Evolutionary conservation across 1,140 invertebrate species (phyloP), one percentile per base, ranked within the genome.

Genomic region (Drosophila prosaltans): DNA sequence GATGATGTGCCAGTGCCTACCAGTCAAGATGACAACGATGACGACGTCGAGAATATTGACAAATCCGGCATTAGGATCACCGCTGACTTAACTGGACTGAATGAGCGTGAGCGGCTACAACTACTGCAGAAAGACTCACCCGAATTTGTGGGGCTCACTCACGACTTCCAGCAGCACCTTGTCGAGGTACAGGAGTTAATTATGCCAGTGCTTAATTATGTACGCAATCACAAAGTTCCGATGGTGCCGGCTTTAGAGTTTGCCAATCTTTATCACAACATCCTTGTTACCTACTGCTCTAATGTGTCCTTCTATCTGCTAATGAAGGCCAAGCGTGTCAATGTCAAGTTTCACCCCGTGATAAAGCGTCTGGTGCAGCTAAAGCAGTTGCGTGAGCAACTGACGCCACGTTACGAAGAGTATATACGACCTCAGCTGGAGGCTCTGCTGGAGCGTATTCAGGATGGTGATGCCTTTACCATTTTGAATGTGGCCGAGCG

Each of bases 261-360:
- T 93, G 92, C 97, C 6, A 93, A 94, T 90, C 94, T 94, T 5
- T 96, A 96, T 81, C 95, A 95, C 90, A 93, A 96, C 75, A 88
- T 97, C 10, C 94, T 95, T 75, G 92, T 97, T 71, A 97, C 96
- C 92, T 98, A 98, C 88, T 96, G 95, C 76, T 95, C 95, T 21
- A 98, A 98, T 92, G 95, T 98, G 24, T 94, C 94, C 30, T 98
- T 97, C 92, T 99, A 98, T 92, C 90, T 98, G 68, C 93, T 97
- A 73, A 80, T 98, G 1, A 98, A 97, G 93, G 93, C 95, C 48
- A 95, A 95, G 91, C 95, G 94, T 73, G 92, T 94, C 40, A 93
- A 94, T 61, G 93, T 97, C 16, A 94, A 95, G 78, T 95, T 95
- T 71, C 98, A 99, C 94, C 97, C 98, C 36, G 95, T 98, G 36